phyloP scores from a whole-genome alignment of 2,113 vertebrate genomes.

The Pygoscelis antarcticus region DNA sequence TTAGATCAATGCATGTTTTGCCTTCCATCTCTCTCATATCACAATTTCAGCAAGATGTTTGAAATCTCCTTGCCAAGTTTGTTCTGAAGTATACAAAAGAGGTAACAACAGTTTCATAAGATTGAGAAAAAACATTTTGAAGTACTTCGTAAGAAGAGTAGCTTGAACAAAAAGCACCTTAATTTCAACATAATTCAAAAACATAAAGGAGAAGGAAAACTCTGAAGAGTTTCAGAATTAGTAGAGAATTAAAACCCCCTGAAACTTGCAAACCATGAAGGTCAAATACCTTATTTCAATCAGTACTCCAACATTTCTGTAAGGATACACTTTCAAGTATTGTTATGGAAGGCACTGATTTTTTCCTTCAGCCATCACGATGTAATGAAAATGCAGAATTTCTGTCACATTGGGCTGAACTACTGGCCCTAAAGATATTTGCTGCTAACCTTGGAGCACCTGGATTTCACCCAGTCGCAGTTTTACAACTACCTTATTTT shows the following conservation, averaged over 20 bases:
- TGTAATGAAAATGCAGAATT: not conserved
- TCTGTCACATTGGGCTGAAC: not conserved
- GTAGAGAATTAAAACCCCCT: not conserved
- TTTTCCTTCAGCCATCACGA: not conserved
- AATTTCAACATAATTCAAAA: not conserved
- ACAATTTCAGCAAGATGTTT: not conserved
- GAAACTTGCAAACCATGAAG: not conserved
- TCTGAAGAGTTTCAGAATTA: constrained; percentile 16
- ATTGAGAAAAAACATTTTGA: not conserved
- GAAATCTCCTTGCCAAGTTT: not conserved
- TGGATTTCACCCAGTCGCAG: not conserved
- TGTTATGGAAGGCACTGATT: constrained; percentile 46
- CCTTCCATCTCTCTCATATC: not conserved
- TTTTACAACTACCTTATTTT: not conserved
- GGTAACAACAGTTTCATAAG: not conserved
- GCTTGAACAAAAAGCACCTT: constrained; percentile 2
- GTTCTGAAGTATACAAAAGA: not conserved
- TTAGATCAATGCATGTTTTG: not conserved
- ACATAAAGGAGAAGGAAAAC: not conserved
- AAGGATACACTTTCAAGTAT: constrained; percentile 6
- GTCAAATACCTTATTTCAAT: not conserved
- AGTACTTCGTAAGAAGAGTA: not conserved
- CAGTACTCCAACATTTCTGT: not conserved
- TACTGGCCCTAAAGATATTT: not conserved
- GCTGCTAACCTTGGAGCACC: not conserved